Conservation (phyloP, 2,113 vertebrate species). For the Limanda limanda region DNA sequence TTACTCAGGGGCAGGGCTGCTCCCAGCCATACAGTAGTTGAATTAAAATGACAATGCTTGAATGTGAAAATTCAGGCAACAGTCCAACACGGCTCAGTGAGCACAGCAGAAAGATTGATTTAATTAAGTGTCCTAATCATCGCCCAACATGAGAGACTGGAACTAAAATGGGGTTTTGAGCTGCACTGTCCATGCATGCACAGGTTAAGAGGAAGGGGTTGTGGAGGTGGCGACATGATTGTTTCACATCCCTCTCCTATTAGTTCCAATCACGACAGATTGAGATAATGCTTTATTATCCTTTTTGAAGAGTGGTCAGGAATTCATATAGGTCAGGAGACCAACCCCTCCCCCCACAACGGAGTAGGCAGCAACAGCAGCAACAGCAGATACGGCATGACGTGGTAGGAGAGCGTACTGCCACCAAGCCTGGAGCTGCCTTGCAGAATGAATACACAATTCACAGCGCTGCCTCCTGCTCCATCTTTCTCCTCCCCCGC, state of each 20-base stretch:
- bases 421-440: slow-evolving; percentile 56
- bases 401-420: slow-evolving; percentile 52
- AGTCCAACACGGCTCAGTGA: background rate
- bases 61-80: background rate
- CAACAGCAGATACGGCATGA: slow-evolving; percentile 65
- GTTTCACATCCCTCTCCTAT: background rate
- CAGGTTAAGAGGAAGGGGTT: background rate
- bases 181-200: background rate
- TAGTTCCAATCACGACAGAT: slow-evolving; percentile 15
- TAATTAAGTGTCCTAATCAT: background rate
- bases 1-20: background rate
- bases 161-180: background rate
- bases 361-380: slow-evolving; percentile 68
- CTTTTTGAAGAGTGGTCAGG: slow-evolving; percentile 59
- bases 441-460: slow-evolving; percentile 36
- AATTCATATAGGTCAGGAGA: slow-evolving; percentile 77
- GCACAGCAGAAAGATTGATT: background rate
- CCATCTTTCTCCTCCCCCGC: slow-evolving; percentile 50
- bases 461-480: slow-evolving; percentile 24
- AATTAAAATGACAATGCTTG: background rate
- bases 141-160: background rate
- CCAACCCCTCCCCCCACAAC: slow-evolving; percentile 32
- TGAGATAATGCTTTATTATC: slow-evolving; percentile 51
- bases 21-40: background rate
- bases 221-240: background rate